Percentiles rank a stretch among this genome's conserved stretches.
These are phyloP conservation scores for Holotrichia oblita DNA, from an alignment of 1,140 invertebrate species.

Conservation along the genomic window DNA sequence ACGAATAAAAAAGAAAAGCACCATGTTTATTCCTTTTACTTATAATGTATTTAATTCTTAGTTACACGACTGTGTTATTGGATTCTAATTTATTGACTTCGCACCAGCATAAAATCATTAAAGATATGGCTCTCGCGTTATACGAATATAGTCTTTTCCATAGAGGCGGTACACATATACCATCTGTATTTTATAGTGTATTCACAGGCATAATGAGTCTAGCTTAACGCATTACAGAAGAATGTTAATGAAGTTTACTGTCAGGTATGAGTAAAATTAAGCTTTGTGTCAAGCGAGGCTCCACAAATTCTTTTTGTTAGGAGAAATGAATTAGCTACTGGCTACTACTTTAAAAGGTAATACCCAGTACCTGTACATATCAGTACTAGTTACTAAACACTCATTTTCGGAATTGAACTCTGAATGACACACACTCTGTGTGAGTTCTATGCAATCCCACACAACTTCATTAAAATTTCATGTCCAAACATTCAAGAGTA, in stretches of 20 bases:
- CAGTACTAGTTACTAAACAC: not conserved
- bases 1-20: not conserved
- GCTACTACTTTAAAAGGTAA: not conserved
- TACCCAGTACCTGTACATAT: too few species aligned
- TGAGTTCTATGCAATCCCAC: too few species aligned
- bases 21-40: not conserved
- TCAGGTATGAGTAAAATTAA: not conserved
- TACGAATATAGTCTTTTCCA: not conserved
- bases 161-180: not conserved
- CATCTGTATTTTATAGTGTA: not conserved
- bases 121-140: not conserved
- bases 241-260: slow-evolving; percentile 23
- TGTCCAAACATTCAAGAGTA: too few species aligned
- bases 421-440: not conserved
- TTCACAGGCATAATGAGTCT: slow-evolving; percentile 10
- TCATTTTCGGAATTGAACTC: not conserved
- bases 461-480: too few species aligned
- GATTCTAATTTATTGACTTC: not conserved
- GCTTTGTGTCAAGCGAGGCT: not conserved
- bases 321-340: not conserved
- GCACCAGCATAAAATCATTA: not conserved
- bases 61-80: not conserved
- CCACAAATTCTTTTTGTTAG: not conserved
- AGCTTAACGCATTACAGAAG: slow-evolving; percentile 1
- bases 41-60: slow-evolving; percentile 1